phyloP scores from a whole-genome alignment of 2,888 invertebrate species.

The Volucella inflata region DNA sequence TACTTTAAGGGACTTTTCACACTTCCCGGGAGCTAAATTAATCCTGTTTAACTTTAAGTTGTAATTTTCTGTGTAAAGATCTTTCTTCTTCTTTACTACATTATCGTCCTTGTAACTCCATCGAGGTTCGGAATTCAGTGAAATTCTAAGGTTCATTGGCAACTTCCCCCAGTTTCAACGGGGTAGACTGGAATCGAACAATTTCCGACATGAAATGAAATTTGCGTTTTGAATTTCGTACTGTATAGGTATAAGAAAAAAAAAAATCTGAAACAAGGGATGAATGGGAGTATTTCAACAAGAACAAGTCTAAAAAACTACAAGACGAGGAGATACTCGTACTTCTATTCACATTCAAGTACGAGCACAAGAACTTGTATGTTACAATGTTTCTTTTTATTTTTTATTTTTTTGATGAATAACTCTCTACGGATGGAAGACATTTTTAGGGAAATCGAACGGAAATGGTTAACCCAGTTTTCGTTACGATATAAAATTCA shows the following conservation, averaged over 20 bases:
- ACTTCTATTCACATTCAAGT: background rate
- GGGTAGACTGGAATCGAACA: background rate
- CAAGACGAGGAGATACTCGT: slow-evolving; percentile 5
- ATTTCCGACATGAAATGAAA: slow-evolving; percentile 22
- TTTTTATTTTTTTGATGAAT: slow-evolving; percentile 37
- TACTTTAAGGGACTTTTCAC: too few relatives aligned
- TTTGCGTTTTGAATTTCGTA: slow-evolving; percentile 39
- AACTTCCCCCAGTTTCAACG: too few relatives aligned
- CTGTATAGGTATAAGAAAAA: slow-evolving; percentile 5
- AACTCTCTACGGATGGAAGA: slow-evolving; percentile 55
- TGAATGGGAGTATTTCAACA: too few relatives aligned
- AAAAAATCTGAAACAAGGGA: slow-evolving; percentile 25
- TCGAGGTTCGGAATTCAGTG: too few relatives aligned
- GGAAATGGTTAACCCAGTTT: slow-evolving; percentile 65
- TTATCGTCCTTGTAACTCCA: too few relatives aligned
- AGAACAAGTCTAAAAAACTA: background rate
- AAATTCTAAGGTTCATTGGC: too few relatives aligned
- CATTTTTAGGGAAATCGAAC: slow-evolving; percentile 59
- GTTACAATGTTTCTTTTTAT: too few relatives aligned
- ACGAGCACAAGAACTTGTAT: too few relatives aligned
- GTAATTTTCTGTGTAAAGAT: too few relatives aligned
- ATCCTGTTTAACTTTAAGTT: too few relatives aligned
- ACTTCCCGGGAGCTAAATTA: too few relatives aligned
- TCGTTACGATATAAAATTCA: slow-evolving; percentile 61
- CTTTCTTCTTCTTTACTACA: too few relatives aligned